phyloP scores from a whole-genome alignment of 1,140 invertebrate genomes.

The Pinna nobilis region DNA sequence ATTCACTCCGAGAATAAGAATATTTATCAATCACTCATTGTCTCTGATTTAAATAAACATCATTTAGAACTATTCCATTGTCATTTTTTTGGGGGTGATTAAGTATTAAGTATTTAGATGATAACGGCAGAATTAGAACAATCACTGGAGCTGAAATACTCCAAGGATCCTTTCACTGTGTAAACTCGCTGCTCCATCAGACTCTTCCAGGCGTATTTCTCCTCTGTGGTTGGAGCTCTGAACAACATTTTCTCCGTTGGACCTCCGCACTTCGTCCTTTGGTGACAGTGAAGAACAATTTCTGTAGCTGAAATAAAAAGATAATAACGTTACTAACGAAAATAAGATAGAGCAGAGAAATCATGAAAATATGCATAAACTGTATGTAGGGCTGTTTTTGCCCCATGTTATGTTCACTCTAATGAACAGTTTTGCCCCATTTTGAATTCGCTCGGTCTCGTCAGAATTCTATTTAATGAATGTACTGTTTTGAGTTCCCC shows the following conservation, averaged over 20 bases:
- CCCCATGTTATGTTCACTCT: too few relatives aligned
- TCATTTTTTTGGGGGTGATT: too few relatives aligned
- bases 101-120: too few relatives aligned
- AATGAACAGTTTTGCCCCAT: too few relatives aligned
- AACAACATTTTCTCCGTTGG: slow-evolving; percentile 49
- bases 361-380: background rate
- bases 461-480: too few relatives aligned
- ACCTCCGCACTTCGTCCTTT: slow-evolving; percentile 30
- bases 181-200: slow-evolving; percentile 62
- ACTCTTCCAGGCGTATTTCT: slow-evolving; percentile 66
- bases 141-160: slow-evolving; percentile 52
- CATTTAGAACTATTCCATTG: too few relatives aligned
- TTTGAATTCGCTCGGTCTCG: too few relatives aligned
- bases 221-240: slow-evolving; percentile 58
- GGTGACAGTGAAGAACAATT: slow-evolving; percentile 56
- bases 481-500: too few relatives aligned
- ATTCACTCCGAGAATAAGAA: too few relatives aligned
- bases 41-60: too few relatives aligned
- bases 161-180: slow-evolving; percentile 43
- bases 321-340: background rate
- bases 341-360: background rate
- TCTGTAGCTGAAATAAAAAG: slow-evolving; percentile 59
- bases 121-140: slow-evolving; percentile 43
- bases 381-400: background rate
- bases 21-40: too few relatives aligned